Evolutionary conservation across 2,113 vertebrate genomes (phyloP).

Genomic region (Dissostichus mawsoni): DNA sequence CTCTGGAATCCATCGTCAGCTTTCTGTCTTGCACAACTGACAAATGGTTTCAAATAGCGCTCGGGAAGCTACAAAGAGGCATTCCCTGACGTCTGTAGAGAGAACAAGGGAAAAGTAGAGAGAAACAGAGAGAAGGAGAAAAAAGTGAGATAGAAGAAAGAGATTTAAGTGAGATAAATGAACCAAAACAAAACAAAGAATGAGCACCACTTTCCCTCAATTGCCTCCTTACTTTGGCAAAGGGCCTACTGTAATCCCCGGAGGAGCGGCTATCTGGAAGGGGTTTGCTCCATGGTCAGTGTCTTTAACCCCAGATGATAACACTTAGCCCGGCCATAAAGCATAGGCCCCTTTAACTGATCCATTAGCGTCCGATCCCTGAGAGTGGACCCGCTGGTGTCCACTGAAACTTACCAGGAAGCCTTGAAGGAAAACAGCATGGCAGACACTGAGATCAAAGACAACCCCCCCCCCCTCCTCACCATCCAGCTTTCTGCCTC

Average conservation of each 20-base stretch:
- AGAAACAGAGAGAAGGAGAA: constrained; percentile 19
- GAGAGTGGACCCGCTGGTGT: constrained; percentile 80
- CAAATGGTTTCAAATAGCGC: constrained; percentile 76
- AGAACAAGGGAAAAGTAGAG: constrained; percentile 24
- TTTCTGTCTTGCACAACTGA: constrained; percentile 74
- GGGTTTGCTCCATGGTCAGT: constrained; percentile 79
- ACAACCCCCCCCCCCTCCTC: constrained; percentile 31
- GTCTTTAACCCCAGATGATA: constrained; percentile 85
- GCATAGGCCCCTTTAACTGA: constrained; percentile 85
- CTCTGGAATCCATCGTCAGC: constrained; percentile 79
- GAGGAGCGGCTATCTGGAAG: constrained; percentile 75
- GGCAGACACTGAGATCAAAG: constrained; percentile 86
- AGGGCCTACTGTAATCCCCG: constrained; percentile 79
- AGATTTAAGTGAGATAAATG: constrained; percentile 63
- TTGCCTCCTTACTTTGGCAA: constrained; percentile 54
- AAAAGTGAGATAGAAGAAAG: constrained; percentile 25
- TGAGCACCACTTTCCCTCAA: constrained; percentile 64
- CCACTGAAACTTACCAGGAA: constrained; percentile 87
- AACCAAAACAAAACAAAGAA: constrained; percentile 65
- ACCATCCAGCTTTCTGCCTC: constrained; percentile 52
- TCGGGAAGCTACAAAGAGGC: constrained; percentile 59
- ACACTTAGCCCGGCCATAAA: constrained; percentile 84
- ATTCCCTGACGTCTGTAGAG: constrained; percentile 54
- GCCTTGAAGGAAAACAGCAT: constrained; percentile 87
- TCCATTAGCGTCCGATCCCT: constrained; percentile 84